Conservation (phyloP, 2,797 vertebrate species). For the Lepilemur ruficaudatus region DNA sequence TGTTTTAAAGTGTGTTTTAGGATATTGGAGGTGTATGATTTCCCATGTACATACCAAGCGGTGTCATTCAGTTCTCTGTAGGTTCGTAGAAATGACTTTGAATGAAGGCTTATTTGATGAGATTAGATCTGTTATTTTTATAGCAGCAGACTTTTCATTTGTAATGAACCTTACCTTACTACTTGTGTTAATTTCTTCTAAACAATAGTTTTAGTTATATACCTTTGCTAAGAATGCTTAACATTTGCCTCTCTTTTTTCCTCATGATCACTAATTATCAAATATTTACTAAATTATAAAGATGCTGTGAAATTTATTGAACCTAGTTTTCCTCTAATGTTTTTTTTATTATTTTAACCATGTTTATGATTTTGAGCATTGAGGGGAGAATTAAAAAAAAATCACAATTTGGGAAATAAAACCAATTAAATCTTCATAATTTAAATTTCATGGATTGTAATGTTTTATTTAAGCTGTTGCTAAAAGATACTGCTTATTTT, state of each 20-base stretch:
- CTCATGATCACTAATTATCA: background rate
- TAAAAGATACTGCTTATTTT: conserved; percentile 12
- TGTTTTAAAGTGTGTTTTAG: background rate
- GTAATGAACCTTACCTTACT: background rate
- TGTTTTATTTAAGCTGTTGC: conserved; percentile 48
- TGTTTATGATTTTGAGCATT: conserved; percentile 4
- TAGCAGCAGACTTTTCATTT: conserved; percentile 11
- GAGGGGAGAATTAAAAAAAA: background rate
- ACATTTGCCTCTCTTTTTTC: background rate
- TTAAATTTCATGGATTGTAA: conserved; percentile 42
- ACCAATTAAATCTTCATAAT: background rate
- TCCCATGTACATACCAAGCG: background rate
- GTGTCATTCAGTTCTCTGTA: background rate
- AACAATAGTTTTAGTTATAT: background rate
- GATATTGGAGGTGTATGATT: background rate
- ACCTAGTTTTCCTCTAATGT: conserved; percentile 27
- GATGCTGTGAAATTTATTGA: conserved; percentile 15
- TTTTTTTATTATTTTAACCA: conserved; percentile 34
- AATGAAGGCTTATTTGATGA: background rate
- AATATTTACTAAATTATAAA: conserved; percentile 11
- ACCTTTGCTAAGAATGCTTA: conserved; percentile 9
- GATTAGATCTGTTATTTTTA: background rate
- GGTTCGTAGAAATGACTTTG: background rate
- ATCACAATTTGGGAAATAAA: background rate
- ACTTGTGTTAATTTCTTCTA: conserved; percentile 28